Evolutionary conservation across 2,888 invertebrate species (phyloP).

Genomic region (Euproctis similis): DNA sequence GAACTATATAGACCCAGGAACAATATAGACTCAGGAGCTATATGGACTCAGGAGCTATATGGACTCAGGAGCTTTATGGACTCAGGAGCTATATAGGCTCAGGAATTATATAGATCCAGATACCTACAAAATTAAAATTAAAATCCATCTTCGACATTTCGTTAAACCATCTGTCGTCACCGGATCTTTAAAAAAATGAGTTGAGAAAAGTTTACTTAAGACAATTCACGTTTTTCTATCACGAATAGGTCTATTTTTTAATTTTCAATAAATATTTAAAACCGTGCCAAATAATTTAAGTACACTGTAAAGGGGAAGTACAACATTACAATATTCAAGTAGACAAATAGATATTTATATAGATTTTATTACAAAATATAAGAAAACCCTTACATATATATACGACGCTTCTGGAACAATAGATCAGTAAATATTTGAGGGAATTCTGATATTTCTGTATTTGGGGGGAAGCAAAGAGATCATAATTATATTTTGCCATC

Average conservation of each 20-base stretch:
- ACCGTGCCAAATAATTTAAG: slow-evolving; percentile 40
- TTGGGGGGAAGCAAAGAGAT: slow-evolving; percentile 24
- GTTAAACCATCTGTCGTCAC: too few species aligned
- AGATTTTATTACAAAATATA: slow-evolving; percentile 36
- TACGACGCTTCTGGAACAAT: neutral
- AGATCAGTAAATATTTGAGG: slow-evolving; percentile 14
- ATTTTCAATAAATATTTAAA: slow-evolving; percentile 29
- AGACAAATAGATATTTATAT: slow-evolving; percentile 41
- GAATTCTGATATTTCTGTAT: slow-evolving; percentile 35
- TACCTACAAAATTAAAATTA: too few species aligned
- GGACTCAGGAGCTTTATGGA: too few species aligned
- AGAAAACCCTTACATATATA: slow-evolving; percentile 38
- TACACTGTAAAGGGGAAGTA: slow-evolving; percentile 46
- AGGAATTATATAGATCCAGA: too few species aligned
- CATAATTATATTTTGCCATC: too few species aligned
- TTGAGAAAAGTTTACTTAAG: too few species aligned
- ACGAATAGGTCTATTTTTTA: slow-evolving; percentile 28
- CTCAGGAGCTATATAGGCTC: too few species aligned
- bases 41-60: too few species aligned
- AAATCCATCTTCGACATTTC: too few species aligned
- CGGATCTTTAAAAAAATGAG: too few species aligned
- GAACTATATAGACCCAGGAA: too few species aligned
- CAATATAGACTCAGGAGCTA: too few species aligned
- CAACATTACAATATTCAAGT: slow-evolving; percentile 23
- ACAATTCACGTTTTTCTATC: slow-evolving; percentile 6